phyloP scores from a whole-genome alignment of 2,797 vertebrate species.

The Semotilus atromaculatus region DNA sequence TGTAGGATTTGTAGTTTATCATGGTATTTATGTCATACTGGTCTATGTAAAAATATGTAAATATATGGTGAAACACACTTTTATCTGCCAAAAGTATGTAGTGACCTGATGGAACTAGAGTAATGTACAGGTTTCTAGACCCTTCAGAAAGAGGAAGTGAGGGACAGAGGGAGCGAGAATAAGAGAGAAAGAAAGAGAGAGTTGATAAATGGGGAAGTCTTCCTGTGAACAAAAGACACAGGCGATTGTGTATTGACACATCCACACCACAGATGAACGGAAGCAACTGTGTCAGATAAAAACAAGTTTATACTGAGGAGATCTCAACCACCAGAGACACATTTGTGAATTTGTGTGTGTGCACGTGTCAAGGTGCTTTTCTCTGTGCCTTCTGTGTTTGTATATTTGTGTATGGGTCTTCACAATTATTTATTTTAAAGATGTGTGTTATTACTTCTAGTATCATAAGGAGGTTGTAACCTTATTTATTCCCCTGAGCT shows the following conservation, averaged over 20 bases:
- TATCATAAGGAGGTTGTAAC: conserved; percentile 32
- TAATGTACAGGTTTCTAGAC: conserved; percentile 8
- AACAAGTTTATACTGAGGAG: conserved; percentile 43
- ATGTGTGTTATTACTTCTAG: conserved; percentile 28
- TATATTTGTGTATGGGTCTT: neutral
- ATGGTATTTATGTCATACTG: neutral
- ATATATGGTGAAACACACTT: neutral
- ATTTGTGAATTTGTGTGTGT: conserved; percentile 13
- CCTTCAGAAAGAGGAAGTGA: conserved; percentile 34
- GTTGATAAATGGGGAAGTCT: conserved; percentile 57
- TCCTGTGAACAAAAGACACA: conserved; percentile 60
- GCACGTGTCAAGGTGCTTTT: neutral
- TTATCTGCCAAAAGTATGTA: neutral
- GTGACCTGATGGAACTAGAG: neutral
- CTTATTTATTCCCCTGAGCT: neutral
- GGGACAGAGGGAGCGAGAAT: conserved; percentile 20
- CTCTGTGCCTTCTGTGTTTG: neutral
- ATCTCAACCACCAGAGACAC: conserved; percentile 43
- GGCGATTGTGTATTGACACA: conserved; percentile 54
- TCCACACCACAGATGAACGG: conserved; percentile 55
- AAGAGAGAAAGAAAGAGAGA: conserved; percentile 32
- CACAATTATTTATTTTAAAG: neutral
- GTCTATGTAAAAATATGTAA: neutral
- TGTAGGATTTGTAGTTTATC: conserved; percentile 15
- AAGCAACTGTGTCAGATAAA: conserved; percentile 60